Evolutionary conservation across 2,888 invertebrate genomes (phyloP), one percentile per base, ranked within the genome.

Genomic region (Melitaea athalia): DNA sequence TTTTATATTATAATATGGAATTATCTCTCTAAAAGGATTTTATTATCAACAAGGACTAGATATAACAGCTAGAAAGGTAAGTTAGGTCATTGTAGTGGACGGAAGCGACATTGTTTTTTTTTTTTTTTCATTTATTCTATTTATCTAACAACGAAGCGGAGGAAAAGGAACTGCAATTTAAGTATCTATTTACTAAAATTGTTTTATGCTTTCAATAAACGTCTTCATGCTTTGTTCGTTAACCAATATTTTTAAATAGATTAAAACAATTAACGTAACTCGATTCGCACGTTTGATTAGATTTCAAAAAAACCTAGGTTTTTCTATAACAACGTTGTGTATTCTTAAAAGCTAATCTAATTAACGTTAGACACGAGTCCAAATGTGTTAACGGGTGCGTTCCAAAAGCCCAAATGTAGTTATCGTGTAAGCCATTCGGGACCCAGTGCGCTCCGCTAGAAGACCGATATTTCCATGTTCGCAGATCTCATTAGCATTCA

Each of bases 341-440:
- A 68, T 67, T 86, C 87, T 88, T 86, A 83, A 86, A 85, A 89
- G 85, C 85, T 89, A 90, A 92, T 91, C 88, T 89, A 89, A 92
- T 92, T 91, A 92, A 91, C 91, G 88, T 89, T 86, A 88, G 89
- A 90, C 89, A 91, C 86, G 89, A 88, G 86, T 89, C 85, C 90
- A 86, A 91, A 91, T 88, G 91, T 92, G 91, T 91, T 90, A 91
- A 91, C 89, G 87, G 88, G 87, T 82, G 82, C 79, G 82, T 84
- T 83, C 85, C 81, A 77, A 85, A 86, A 86, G 84, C 86, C 79
- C 75, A 77, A 75, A 73, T 74, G 76, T 76, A 71, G 68, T 61
- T 68, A 68, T 72, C 69, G 72, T 73, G 71, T 79, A 78, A 67
- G 78, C 78, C 62, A 85, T 86, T 82, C 74, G 76, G 76, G 75